A percentile compares a stretch with the other conserved stretches of the same genome.
Evolutionary conservation across 1,140 invertebrate species (phyloP).

Genomic region (Drosophila malerkotliana): DNA sequence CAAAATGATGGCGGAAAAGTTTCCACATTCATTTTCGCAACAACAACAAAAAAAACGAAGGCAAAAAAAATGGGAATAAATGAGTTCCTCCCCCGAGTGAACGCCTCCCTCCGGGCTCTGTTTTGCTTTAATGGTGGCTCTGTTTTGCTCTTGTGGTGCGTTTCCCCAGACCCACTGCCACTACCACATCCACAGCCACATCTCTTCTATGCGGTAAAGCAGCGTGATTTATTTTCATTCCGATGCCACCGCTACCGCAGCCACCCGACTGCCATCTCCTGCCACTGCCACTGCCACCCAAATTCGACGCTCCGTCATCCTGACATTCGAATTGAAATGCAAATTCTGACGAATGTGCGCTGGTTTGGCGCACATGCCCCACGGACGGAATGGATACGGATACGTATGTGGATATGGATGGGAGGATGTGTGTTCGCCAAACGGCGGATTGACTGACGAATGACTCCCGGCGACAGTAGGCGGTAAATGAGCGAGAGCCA

Average conservation of each 20-base stretch:
- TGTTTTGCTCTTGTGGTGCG: slow-evolving; percentile 57
- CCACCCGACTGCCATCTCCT: not conserved
- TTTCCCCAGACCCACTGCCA: slow-evolving; percentile 20
- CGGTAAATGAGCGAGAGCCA: slow-evolving; percentile 71
- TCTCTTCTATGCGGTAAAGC: slow-evolving; percentile 58
- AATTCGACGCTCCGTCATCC: slow-evolving; percentile 77
- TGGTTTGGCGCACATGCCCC: slow-evolving; percentile 52
- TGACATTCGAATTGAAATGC: slow-evolving; percentile 81
- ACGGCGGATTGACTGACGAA: slow-evolving; percentile 54
- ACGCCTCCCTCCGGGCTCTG: slow-evolving; percentile 40
- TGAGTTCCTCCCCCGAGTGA: slow-evolving; percentile 49
- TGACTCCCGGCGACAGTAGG: slow-evolving; percentile 55
- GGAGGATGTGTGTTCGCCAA: slow-evolving; percentile 3
- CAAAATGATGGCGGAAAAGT: slow-evolving; percentile 83
- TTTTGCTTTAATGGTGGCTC: slow-evolving; percentile 75
- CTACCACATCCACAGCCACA: slow-evolving; percentile 8
- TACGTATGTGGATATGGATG: slow-evolving; percentile 11
- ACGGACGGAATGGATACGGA: slow-evolving; percentile 12
- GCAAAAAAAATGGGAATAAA: slow-evolving; percentile 72
- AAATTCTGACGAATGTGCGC: slow-evolving; percentile 81
- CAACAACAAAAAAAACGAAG: slow-evolving; percentile 3
- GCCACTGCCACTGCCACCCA: slow-evolving; percentile 30
- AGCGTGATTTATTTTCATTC: slow-evolving; percentile 80
- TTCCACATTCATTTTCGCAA: slow-evolving; percentile 75
- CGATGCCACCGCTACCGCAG: slow-evolving; percentile 58